Evolutionary conservation across 2,113 vertebrate species (phyloP).

Genomic region (Sebastes schlegelii): DNA sequence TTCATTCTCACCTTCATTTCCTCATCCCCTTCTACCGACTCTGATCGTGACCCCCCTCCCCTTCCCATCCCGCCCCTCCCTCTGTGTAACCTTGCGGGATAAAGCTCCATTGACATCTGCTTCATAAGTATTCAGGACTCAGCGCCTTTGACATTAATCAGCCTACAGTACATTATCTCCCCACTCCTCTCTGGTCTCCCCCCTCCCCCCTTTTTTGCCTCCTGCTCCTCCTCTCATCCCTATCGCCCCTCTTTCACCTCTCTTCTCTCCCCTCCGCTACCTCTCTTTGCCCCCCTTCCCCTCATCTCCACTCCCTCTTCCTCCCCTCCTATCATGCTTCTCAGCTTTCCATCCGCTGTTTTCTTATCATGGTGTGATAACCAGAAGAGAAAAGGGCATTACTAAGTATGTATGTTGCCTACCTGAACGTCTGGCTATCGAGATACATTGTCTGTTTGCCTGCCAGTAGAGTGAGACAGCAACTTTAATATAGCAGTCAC

Average conservation of each 20-base stretch:
- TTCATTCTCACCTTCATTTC: constrained; percentile 57
- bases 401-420: constrained; percentile 54
- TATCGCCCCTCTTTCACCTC: constrained; percentile 69
- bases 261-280: constrained; percentile 30
- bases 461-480: constrained; percentile 16
- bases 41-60: constrained; percentile 35
- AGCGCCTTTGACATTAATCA: constrained; percentile 83
- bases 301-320: constrained; percentile 7
- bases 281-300: constrained; percentile 27
- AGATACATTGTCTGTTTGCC: constrained; percentile 56
- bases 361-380: constrained; percentile 74
- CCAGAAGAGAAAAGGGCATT: constrained; percentile 62
- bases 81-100: constrained; percentile 79
- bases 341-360: constrained; percentile 58
- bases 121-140: constrained; percentile 83
- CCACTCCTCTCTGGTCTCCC: constrained; percentile 55
- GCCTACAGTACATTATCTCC: constrained; percentile 82
- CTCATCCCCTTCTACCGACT: constrained; percentile 19
- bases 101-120: constrained; percentile 82
- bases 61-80: constrained; percentile 55
- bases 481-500: constrained; percentile 41
- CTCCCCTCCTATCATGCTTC: constrained; percentile 56
- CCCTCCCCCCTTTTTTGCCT: constrained; percentile 54
- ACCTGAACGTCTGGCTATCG: constrained; percentile 51
- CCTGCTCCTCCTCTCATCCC: constrained; percentile 67